Percentiles rank a stretch among this genome's conserved stretches.
phyloP scores from a whole-genome alignment of 2,113 vertebrate genomes.

The Pelecanus crispus region DNA sequence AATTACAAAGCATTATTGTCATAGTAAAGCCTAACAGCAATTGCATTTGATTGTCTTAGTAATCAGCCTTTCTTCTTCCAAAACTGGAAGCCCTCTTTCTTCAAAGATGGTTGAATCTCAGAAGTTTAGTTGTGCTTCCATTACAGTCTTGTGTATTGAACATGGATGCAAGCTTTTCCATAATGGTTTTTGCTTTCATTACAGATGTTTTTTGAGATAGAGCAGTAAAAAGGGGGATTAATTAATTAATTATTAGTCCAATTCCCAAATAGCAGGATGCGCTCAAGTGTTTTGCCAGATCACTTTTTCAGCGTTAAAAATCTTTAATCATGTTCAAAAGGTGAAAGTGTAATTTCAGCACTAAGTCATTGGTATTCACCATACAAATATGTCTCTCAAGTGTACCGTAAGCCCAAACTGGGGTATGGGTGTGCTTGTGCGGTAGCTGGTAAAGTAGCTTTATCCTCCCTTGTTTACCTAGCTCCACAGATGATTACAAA shows the following conservation, averaged over 20 bases:
- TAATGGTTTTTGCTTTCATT: background rate
- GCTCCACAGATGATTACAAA: background rate
- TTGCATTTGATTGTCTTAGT: constrained; percentile 19
- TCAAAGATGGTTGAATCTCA: background rate
- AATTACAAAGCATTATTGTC: background rate
- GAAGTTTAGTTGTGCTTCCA: background rate
- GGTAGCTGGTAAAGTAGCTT: background rate
- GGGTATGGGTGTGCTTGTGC: background rate
- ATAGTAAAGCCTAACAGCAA: background rate
- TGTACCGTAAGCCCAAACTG: background rate
- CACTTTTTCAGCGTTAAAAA: background rate
- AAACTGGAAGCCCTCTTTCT: constrained; percentile 17
- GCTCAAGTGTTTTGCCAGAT: background rate
- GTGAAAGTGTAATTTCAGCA: background rate
- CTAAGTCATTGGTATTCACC: background rate
- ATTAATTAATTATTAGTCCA: too few relatives aligned
- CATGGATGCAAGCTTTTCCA: background rate
- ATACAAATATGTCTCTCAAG: background rate
- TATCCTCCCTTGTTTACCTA: background rate
- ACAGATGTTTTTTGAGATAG: background rate
- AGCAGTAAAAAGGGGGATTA: background rate
- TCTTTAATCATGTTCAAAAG: background rate
- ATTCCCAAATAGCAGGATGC: background rate
- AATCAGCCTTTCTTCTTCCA: constrained; percentile 14
- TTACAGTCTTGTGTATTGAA: background rate